phyloP scores from a whole-genome alignment of 2,797 vertebrate species.

The Eulemur albifrons region DNA sequence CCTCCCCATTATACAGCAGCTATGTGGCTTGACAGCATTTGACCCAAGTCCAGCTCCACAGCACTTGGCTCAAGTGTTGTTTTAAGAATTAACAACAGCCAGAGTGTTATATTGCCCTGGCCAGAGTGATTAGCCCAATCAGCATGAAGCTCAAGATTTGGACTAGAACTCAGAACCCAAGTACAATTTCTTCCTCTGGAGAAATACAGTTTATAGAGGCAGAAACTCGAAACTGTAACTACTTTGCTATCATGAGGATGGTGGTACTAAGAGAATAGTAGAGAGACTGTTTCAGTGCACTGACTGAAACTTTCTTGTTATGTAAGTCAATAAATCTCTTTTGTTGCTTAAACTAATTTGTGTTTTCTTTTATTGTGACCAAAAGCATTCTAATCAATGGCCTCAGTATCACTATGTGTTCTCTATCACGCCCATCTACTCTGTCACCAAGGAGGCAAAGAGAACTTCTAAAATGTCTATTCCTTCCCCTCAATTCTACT shows the following conservation, averaged over 20 bases:
- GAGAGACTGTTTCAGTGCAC: background rate
- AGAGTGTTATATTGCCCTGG: background rate
- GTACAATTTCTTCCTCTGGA: background rate
- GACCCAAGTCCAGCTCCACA: background rate
- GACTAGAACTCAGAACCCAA: background rate
- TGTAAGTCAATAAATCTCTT: background rate
- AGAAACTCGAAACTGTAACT: background rate
- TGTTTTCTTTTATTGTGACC: background rate
- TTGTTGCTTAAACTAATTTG: background rate
- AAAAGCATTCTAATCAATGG: background rate
- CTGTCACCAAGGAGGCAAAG: background rate
- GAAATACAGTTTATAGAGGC: background rate
- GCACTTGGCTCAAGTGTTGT: background rate
- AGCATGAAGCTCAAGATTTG: background rate
- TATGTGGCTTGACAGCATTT: background rate
- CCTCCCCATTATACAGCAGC: background rate
- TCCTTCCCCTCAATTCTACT: background rate
- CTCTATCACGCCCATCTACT: background rate
- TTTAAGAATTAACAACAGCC: background rate
- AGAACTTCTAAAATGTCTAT: background rate
- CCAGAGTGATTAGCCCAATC: background rate
- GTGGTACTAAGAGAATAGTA: background rate
- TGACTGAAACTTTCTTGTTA: background rate
- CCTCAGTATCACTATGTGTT: background rate
- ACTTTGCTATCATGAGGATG: background rate